Base-by-base conservation (phyloP, 2,113 vertebrate genomes). In the Struthio camelus region DNA sequence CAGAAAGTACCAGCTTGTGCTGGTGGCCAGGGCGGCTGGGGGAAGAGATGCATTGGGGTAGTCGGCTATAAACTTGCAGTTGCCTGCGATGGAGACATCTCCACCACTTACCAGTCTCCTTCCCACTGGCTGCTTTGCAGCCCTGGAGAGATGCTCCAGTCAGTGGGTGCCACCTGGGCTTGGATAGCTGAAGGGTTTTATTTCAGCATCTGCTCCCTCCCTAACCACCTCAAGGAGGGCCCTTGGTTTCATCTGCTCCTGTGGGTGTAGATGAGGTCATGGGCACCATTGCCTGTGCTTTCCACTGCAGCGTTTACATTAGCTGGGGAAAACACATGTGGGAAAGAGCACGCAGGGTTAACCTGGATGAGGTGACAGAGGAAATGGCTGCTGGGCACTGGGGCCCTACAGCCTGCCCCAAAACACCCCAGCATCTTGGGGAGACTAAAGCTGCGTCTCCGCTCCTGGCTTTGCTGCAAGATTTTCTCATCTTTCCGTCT, bases 271-370 rank as follows among this genome's bases (percentile, higher is more conserved):
- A 12, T 18, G 40, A 50, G 66, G 28, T 10, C 20, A 44, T 5
- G 67, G 18, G 36, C 44, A 34, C 4, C 2, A 1, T 30, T 0
- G 3, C 8, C 40, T 0, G 0, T 1, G 12, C 40, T 9, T 86
- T 24, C 46, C 44, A 22, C 48, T 44, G 11, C 2, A 3, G 30
- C 23, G 28, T 58, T 76, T 64, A 18, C 6, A 36, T 32, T 42
- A 67, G 9, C 27, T 34, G 69, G 36, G 15, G 16, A 19, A 54
- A 46, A 42, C 66, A 18, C 20, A 20, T 58, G 32, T 16, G 64
- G 59, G 34, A 16, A 62, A 53, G 71, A 44, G 38, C 51, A 23
- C 76, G 32, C 0, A 0, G 14, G 40, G n/a, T 58, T 70, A 48
- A 61, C 2, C 6, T 16, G 48, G 58, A 40, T 2, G 13, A 78